phyloP scores from a whole-genome alignment of 2,888 invertebrate genomes.

The Ceriagrion tenellum region DNA sequence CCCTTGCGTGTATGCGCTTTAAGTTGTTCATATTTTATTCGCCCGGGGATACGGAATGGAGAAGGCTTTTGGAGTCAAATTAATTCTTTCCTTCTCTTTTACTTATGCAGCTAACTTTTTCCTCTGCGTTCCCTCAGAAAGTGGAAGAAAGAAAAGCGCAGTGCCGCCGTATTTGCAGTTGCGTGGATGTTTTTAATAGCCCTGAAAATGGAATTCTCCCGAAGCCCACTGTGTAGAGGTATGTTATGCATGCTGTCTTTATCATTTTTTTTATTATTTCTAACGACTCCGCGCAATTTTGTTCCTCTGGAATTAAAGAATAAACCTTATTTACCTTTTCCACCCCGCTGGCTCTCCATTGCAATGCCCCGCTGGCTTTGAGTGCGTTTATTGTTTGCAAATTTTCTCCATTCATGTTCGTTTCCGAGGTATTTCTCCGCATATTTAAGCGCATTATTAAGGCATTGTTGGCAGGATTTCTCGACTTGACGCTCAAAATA shows the following conservation, averaged over 20 bases:
- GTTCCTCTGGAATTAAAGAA: background rate
- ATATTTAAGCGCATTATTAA: background rate
- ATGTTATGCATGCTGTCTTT: slow-evolving; percentile 17
- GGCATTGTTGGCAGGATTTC: background rate
- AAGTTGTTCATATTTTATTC: slow-evolving; percentile 17
- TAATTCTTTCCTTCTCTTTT: slow-evolving; percentile 35
- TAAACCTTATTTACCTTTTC: background rate
- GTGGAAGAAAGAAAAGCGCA: slow-evolving; percentile 42
- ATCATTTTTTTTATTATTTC: background rate
- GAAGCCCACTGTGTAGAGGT: background rate
- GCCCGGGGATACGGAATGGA: background rate
- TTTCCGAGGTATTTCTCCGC: background rate
- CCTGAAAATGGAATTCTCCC: slow-evolving; percentile 46
- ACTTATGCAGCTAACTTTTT: slow-evolving; percentile 11
- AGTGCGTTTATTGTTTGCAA: background rate
- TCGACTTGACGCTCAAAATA: background rate
- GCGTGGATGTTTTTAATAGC: slow-evolving; percentile 63
- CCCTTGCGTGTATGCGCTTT: background rate
- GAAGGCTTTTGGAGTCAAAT: slow-evolving; percentile 8
- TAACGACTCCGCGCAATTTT: background rate
- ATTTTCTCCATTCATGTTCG: background rate
- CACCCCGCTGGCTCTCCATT: background rate
- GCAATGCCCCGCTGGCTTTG: background rate
- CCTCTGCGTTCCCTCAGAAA: background rate
- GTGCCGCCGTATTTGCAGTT: slow-evolving; percentile 61